Percentiles rank a stretch among this genome's conserved stretches.
Evolutionary conservation across 1,140 invertebrate genomes (phyloP).

Genomic region (Tetragnatha versicolor): DNA sequence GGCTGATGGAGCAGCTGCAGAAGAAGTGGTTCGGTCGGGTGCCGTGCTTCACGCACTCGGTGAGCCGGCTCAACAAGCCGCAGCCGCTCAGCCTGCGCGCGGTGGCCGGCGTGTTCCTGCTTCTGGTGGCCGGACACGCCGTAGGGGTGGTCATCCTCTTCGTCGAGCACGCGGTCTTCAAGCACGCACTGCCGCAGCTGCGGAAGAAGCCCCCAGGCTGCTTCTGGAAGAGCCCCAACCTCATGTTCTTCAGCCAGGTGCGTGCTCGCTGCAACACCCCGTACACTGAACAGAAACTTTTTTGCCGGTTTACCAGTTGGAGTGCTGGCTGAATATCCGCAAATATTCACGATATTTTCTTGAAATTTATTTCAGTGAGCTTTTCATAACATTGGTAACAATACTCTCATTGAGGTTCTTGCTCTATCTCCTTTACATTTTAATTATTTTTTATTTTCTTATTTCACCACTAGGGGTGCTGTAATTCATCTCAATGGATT

Average conservation of each 20-base stretch:
- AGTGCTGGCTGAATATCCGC: too few relatives aligned
- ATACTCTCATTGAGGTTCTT: too few relatives aligned
- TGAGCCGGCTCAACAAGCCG: conserved; percentile 67
- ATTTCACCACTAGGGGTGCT: too few relatives aligned
- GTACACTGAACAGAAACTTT: too few relatives aligned
- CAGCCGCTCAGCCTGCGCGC: conserved; percentile 78
- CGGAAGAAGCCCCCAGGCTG: conserved; percentile 83
- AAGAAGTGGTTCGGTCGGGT: conserved; percentile 86
- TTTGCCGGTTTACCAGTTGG: too few relatives aligned
- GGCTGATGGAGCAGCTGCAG: conserved; percentile 85
- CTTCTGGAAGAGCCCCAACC: conserved; percentile 87
- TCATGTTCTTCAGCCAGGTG: conserved; percentile 96
- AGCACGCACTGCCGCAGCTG: conserved; percentile 82
- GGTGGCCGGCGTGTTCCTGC: conserved; percentile 77
- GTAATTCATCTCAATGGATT: too few relatives aligned
- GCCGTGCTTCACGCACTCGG: conserved; percentile 72
- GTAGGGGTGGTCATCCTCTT: conserved; percentile 82
- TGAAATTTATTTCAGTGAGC: too few relatives aligned
- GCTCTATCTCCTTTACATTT: too few relatives aligned
- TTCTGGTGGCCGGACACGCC: conserved; percentile 81
- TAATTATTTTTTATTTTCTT: too few relatives aligned
- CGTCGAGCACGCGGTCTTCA: conserved; percentile 88
- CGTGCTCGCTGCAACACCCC: too few relatives aligned
- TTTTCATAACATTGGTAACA: too few relatives aligned
- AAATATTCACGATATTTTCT: too few relatives aligned